A percentile compares a stretch with the other conserved stretches of the same genome.
phyloP scores from a whole-genome alignment of 2,797 vertebrate genomes.

The Garrulus glandarius region DNA sequence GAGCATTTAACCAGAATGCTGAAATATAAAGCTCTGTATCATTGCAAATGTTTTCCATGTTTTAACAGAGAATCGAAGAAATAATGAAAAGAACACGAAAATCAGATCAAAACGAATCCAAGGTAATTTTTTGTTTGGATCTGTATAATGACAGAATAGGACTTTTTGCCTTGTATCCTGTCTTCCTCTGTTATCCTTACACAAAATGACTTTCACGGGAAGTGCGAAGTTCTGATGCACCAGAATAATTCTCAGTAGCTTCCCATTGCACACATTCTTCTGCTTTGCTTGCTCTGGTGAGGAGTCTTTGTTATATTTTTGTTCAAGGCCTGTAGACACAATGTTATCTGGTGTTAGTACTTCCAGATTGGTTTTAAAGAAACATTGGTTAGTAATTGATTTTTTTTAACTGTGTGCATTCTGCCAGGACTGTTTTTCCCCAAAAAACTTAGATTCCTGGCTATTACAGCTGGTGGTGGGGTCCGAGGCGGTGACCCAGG shows the following conservation, averaged over 20 bases:
- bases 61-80: slow-evolving; percentile 90
- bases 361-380: background rate
- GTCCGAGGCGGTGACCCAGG: too few relatives aligned
- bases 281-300: background rate
- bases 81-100: slow-evolving; percentile 96
- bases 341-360: background rate
- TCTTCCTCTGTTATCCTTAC: background rate
- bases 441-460: background rate
- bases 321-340: background rate
- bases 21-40: background rate
- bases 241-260: background rate
- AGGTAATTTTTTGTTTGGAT: slow-evolving; percentile 73
- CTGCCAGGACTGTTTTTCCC: background rate
- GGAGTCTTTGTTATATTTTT: background rate
- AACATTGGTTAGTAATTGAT: background rate
- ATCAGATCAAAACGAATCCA: slow-evolving; percentile 78
- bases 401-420: background rate
- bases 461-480: too few relatives aligned
- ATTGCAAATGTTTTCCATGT: background rate
- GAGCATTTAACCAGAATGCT: background rate
- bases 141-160: background rate
- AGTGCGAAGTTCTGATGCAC: background rate
- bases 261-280: background rate
- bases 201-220: background rate
- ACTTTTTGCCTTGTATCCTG: background rate